Conservation (phyloP, 2,797 vertebrate species). For the Myotis planiceps region DNA sequence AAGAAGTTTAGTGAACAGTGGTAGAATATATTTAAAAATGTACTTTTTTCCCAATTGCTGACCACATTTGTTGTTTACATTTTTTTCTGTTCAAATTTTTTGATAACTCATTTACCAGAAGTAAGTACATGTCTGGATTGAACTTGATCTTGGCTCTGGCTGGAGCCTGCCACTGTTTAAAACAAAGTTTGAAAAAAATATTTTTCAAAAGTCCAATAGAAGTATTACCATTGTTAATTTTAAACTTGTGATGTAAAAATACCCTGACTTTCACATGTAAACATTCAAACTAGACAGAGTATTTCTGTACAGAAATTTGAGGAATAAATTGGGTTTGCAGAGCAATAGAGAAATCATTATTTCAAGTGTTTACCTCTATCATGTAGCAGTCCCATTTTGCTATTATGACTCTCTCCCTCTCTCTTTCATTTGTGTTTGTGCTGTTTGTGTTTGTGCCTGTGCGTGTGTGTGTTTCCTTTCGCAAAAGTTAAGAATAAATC, state of each 20-base stretch:
- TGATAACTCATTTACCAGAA: background rate
- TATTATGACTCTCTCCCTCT: background rate
- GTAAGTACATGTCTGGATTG: background rate
- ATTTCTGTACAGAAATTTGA: background rate
- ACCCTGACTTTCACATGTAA: background rate
- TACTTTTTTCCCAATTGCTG: background rate
- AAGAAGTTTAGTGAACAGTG: background rate
- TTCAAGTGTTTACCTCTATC: background rate
- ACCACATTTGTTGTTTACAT: background rate
- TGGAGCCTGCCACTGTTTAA: background rate
- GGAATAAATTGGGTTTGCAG: background rate
- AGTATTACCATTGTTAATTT: background rate
- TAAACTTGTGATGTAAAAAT: background rate
- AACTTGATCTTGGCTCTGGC: background rate
- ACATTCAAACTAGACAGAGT: background rate
- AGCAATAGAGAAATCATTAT: background rate
- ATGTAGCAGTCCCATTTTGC: background rate
- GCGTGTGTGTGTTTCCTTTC: background rate
- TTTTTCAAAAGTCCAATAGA: background rate
- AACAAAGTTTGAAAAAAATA: background rate
- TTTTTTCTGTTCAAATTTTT: background rate
- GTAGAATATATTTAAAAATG: background rate
- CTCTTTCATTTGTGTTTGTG: background rate
- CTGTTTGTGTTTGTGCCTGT: background rate
- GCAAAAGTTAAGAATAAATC: background rate